phyloP scores from a whole-genome alignment of 2,888 invertebrate genomes.

The Tryphoninae sp. region DNA sequence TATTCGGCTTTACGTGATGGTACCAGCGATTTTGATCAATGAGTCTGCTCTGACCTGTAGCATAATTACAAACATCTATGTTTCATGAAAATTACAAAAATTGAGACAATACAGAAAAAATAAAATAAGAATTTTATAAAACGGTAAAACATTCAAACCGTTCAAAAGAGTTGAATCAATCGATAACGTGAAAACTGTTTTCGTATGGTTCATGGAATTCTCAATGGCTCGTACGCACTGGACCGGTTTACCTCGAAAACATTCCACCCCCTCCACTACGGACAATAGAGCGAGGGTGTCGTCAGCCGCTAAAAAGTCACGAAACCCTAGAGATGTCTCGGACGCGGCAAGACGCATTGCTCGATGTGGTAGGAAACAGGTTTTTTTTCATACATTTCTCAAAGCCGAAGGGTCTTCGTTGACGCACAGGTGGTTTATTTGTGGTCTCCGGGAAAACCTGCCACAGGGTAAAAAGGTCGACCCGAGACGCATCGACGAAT shows the following conservation, averaged over 20 bases:
- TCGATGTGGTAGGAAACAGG: constrained; percentile 43
- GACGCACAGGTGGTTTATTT: constrained; percentile 40
- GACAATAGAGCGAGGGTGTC: constrained; percentile 29
- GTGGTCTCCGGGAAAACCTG: constrained; percentile 1
- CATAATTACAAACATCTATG: not conserved
- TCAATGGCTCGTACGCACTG: not conserved
- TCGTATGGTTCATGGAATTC: not conserved
- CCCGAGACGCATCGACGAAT: constrained; percentile 25
- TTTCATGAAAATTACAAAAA: not conserved
- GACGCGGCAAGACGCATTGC: not conserved
- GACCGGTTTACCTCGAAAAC: not conserved
- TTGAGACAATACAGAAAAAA: not conserved
- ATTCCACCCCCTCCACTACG: not conserved
- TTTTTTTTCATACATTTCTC: constrained; percentile 29
- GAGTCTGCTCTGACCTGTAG: not conserved
- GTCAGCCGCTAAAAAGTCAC: constrained; percentile 50
- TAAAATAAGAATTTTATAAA: not conserved
- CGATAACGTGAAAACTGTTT: not conserved
- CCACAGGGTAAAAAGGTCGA: constrained; percentile 6
- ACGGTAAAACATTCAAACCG: no score
- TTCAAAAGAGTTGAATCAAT: not conserved
- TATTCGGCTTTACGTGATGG: not conserved
- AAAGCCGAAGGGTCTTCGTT: constrained; percentile 20
- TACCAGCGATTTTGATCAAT: not conserved
- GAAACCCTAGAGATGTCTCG: constrained; percentile 9